Evolutionary conservation across 2,888 invertebrate species (phyloP), one percentile per base, ranked within the genome.

Genomic region (Odontothrips loti): DNA sequence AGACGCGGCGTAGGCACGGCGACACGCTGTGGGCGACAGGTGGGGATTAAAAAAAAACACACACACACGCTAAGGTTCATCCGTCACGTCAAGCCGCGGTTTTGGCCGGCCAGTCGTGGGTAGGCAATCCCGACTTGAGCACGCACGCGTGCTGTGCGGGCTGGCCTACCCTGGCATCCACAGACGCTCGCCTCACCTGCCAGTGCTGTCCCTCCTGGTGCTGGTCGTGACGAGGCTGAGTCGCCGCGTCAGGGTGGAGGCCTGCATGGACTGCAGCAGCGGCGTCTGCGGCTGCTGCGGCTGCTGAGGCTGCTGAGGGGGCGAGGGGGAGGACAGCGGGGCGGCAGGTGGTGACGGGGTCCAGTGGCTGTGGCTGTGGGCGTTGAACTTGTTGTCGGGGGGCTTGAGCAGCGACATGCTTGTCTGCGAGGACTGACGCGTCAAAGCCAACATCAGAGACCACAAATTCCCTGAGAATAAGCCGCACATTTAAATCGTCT

Each of bases 1-100:
- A 93, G 29, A 92, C 92, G 84, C 93, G 88, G 84, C 85, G 81
- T 10, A 75, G 68, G 68, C 68, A 75, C 4, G 68, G 68, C 68
- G 68, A 75, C 27, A 75, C 68, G 68, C 68, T 75, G 58, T 15
- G 51, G 12, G 48, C 48, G 12, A 12, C 10, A 48, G 51, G 51
- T 17, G 17, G 51, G 51, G 51, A 51, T n/a, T n/a, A n/a, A n/a
- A n/a, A n/a, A n/a, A n/a, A n/a, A n/a, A 4, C 34, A 43, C 34
- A 43, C 3, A 43, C 34, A 43, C 34, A 43, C 34, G 34, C 34
- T n/a, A n/a, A n/a, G n/a, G n/a, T n/a, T n/a, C n/a, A n/a, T n/a
- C n/a, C n/a, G n/a, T n/a, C n/a, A n/a, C n/a, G n/a, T n/a, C n/a
- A n/a, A n/a, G n/a, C n/a, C n/a, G n/a, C n/a, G n/a, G n/a, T n/a